These are phyloP conservation scores for Chelidonichthys spinosus DNA, from an alignment of 2,797 vertebrate genomes.

Conservation along the genomic window DNA sequence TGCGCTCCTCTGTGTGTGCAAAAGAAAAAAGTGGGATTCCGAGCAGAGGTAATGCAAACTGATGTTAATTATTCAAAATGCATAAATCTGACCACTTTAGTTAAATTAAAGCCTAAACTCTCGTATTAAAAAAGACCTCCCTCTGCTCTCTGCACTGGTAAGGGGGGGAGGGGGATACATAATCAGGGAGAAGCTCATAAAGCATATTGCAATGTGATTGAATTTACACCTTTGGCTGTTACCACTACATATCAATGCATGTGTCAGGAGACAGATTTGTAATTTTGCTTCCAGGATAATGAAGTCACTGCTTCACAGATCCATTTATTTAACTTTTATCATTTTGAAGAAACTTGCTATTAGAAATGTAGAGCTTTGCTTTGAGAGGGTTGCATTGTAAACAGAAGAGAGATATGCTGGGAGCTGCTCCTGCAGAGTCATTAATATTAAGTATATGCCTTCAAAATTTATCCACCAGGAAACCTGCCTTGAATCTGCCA, in stretches of 20 bases:
- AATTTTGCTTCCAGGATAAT: slow-evolving; percentile 37
- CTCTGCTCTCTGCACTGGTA: slow-evolving; percentile 37
- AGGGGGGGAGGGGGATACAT: slow-evolving; percentile 36
- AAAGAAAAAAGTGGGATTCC: slow-evolving; percentile 20
- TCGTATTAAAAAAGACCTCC: slow-evolving; percentile 60
- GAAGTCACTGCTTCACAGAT: slow-evolving; percentile 24
- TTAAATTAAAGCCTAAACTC: slow-evolving; percentile 76
- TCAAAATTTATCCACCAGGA: not conserved
- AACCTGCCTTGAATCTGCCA: not conserved
- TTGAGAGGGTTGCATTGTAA: not conserved
- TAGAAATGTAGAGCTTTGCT: not conserved
- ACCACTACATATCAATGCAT: slow-evolving; percentile 38
- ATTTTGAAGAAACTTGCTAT: slow-evolving; percentile 20
- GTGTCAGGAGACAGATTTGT: slow-evolving; percentile 33
- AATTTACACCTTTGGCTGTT: slow-evolving; percentile 61
- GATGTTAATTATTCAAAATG: slow-evolving; percentile 78
- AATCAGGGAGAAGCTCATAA: slow-evolving; percentile 64
- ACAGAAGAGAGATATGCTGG: not conserved
- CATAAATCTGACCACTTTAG: slow-evolving; percentile 79
- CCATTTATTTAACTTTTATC: not conserved
- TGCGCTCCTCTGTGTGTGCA: slow-evolving; percentile 8
- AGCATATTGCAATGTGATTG: slow-evolving; percentile 63
- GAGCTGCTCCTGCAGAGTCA: not conserved
- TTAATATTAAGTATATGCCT: not conserved
- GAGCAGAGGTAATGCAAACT: slow-evolving; percentile 59